These are phyloP conservation scores for Ichneumoninae sp. DNA, from an alignment of 2,888 invertebrate genomes.

Conservation along the genomic window DNA sequence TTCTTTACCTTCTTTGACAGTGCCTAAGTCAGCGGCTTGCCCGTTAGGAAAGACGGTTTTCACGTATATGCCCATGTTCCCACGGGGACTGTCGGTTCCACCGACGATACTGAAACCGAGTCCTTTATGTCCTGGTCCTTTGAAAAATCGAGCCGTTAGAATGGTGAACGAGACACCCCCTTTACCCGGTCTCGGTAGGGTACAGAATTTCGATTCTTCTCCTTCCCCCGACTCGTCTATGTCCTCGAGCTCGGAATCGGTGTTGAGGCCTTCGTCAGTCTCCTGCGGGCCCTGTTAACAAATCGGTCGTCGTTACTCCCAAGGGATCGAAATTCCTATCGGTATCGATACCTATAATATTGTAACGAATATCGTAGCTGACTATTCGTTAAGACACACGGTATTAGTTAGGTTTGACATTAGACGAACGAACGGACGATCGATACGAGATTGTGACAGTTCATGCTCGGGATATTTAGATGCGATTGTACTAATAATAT, in stretches of 20 bases:
- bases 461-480: too few relatives aligned
- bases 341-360: too few relatives aligned
- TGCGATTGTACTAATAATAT: too few relatives aligned
- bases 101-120: conserved; percentile 96
- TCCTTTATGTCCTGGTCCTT: conserved; percentile 93
- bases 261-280: conserved; percentile 81
- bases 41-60: conserved; percentile 94
- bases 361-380: too few relatives aligned
- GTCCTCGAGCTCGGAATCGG: conserved; percentile 82
- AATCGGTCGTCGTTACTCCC: not conserved
- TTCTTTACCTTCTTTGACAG: conserved; percentile 91
- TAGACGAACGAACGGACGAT: too few relatives aligned
- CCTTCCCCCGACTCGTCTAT: conserved; percentile 85
- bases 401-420: too few relatives aligned
- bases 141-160: conserved; percentile 88
- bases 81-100: conserved; percentile 93
- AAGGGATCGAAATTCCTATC: too few relatives aligned
- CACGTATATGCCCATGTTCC: conserved; percentile 95
- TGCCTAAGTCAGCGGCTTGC: conserved; percentile 92
- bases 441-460: too few relatives aligned
- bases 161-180: conserved; percentile 86
- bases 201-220: conserved; percentile 87
- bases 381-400: too few relatives aligned
- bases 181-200: conserved; percentile 86
- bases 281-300: conserved; percentile 81